Percentiles rank a stretch among this genome's conserved stretches.
Evolutionary conservation across 2,797 vertebrate genomes (phyloP).

Genomic region (Cephalopachus bancanus): DNA sequence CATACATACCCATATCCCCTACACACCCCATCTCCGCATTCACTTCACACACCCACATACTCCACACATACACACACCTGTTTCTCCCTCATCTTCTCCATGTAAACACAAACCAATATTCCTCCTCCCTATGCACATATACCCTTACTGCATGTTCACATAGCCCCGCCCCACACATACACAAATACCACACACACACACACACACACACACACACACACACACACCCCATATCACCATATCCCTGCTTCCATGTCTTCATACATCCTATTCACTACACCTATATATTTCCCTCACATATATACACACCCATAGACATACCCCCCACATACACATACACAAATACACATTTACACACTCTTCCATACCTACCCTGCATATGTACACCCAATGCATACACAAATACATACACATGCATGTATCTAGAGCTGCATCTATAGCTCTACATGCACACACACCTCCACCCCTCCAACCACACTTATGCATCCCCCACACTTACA

Average conservation of each 20-base stretch:
- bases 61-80: neutral
- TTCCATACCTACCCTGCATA: neutral
- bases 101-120: neutral
- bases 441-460: too few relatives aligned
- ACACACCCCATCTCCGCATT: neutral
- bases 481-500: neutral
- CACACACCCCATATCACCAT: neutral
- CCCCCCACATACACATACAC: neutral
- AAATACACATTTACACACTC: neutral
- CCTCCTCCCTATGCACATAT: neutral
- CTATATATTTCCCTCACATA: neutral
- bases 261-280: neutral
- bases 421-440: neutral
- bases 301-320: neutral
- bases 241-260: neutral
- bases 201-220: neutral
- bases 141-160: neutral
- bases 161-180: neutral
- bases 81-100: slow-evolving; percentile 1
- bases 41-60: neutral
- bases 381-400: neutral
- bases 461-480: neutral
- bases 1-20: neutral
- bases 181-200: neutral
- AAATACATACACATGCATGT: neutral